phyloP scores from a whole-genome alignment of 92 coral and sea anemone species.

The Isaurus tuberculatus region DNA sequence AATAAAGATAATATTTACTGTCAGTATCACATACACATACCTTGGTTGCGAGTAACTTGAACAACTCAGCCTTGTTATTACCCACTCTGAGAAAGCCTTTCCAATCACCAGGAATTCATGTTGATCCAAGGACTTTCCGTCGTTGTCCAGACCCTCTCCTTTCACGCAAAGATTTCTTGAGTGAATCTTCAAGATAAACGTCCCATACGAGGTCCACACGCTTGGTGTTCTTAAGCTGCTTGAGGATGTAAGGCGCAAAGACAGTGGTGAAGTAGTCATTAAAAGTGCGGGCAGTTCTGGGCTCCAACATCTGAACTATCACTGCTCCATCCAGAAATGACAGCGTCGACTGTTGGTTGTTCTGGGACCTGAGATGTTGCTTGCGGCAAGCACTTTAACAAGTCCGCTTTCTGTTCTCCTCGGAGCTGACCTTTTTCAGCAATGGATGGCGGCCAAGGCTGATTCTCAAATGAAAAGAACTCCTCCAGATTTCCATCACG shows the following conservation, averaged over 20 bases:
- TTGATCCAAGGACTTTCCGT: constrained; percentile 65
- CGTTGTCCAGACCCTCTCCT: constrained; percentile 79
- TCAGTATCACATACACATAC: constrained; percentile 33
- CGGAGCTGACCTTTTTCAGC: constrained; percentile 68
- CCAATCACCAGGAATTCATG: constrained; percentile 72
- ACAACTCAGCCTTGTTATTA: constrained; percentile 62
- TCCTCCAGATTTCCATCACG: constrained; percentile 76
- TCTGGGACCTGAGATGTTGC: constrained; percentile 49
- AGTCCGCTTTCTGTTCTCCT: constrained; percentile 83
- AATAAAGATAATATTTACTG: no score
- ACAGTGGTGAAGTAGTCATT: constrained; percentile 73
- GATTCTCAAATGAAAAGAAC: constrained; percentile 67
- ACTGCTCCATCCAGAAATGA: constrained; percentile 79
- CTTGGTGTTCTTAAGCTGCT: constrained; percentile 67
- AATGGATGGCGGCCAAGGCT: constrained; percentile 80
- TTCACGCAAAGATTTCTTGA: constrained; percentile 72
- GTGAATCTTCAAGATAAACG: constrained; percentile 65
- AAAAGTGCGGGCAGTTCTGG: constrained; percentile 69
- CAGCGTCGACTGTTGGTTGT: constrained; percentile 69
- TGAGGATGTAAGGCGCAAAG: constrained; percentile 71
- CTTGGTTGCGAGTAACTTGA: constrained; percentile 64
- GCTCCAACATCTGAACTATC: constrained; percentile 72
- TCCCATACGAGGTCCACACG: constrained; percentile 74
- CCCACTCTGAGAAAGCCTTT: constrained; percentile 76
- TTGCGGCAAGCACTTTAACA: constrained; percentile 74